Percentiles rank a stretch among this genome's conserved stretches.
phyloP scores from a whole-genome alignment of 2,888 invertebrate species.

The Lydus trimaculatus region DNA sequence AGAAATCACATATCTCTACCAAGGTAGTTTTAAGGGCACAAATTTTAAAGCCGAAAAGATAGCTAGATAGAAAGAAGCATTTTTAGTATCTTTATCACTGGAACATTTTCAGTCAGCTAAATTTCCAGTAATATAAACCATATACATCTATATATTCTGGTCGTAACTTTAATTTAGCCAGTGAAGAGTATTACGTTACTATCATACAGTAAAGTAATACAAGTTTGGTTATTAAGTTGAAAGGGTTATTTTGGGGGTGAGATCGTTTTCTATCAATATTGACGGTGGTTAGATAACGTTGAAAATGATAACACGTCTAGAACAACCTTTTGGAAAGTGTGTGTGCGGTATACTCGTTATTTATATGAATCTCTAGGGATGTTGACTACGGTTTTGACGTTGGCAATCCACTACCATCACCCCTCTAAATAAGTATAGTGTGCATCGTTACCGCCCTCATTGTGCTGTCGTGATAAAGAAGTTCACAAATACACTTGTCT shows the following conservation, averaged over 20 bases:
- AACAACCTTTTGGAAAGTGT: neutral
- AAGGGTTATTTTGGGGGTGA: neutral
- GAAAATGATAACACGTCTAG: neutral
- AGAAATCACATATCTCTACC: slow-evolving; percentile 28
- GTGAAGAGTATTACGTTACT: neutral
- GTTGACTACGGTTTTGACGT: slow-evolving; percentile 3
- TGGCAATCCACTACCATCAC: neutral
- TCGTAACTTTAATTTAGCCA: no score
- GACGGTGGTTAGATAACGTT: neutral
- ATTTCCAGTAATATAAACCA: no score
- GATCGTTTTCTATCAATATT: neutral
- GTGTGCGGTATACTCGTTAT: slow-evolving; percentile 2
- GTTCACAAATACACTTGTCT: slow-evolving; percentile 41
- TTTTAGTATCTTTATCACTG: neutral
- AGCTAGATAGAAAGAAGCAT: slow-evolving; percentile 22
- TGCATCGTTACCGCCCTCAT: slow-evolving; percentile 7
- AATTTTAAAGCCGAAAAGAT: slow-evolving; percentile 24
- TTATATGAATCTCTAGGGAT: slow-evolving; percentile 4
- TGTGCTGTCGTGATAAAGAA: slow-evolving; percentile 16
- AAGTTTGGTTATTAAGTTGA: neutral
- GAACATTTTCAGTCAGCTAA: neutral
- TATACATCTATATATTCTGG: no score
- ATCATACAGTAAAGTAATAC: neutral
- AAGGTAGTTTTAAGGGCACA: slow-evolving; percentile 26
- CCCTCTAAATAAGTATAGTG: slow-evolving; percentile 5